Evolutionary conservation across 2,888 invertebrate species (phyloP), one percentile per base, ranked within the genome.

Genomic region (Lomographa bimaculata): DNA sequence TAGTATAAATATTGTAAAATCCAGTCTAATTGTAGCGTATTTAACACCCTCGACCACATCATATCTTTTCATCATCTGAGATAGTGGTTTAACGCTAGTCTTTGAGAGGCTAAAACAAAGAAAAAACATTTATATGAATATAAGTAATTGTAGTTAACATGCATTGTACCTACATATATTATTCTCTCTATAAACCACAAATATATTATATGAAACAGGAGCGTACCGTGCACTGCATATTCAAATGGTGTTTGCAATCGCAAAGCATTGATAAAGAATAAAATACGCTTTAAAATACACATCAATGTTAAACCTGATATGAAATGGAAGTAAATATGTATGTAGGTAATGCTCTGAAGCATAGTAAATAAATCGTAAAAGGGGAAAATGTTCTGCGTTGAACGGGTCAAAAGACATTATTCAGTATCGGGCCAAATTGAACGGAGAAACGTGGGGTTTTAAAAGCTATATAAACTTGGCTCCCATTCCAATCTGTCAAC

Each of bases 331-430:
- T 38, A 41, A 35, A 42, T 35, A 25, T 23, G 33, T 46, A 43
- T 18, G 46, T 51, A 56, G 52, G 62, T 50, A 51, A 7, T 9
- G 43, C 44, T 57, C 60, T 48, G 57, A 57, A 45, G 54, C 54
- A 54, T 63, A 71, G 29, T 35, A 42, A 71, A 75, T 72, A 73
- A 66, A 69, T 68, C 64, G 65, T 71, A 73, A 70, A 74, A 55
- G 58, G 59, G 52, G 62, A 67, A 68, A 64, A 58, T 64, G 57
- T 58, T 57, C 59, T 50, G 60, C 58, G 57, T 61, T 65, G 60
- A 61, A 52, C 65, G 56, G 57, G 60, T 68, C 61, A 65, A 73
- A 76, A 71, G 70, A 75, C 66, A 71, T 76, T 71, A 71, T 77
- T 68, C 74, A 69, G 64, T 59, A 72, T 71, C 59, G 61, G 52